Conservation (phyloP, 2,113 vertebrate species). For the Sminthopsis crassicaudata region DNA sequence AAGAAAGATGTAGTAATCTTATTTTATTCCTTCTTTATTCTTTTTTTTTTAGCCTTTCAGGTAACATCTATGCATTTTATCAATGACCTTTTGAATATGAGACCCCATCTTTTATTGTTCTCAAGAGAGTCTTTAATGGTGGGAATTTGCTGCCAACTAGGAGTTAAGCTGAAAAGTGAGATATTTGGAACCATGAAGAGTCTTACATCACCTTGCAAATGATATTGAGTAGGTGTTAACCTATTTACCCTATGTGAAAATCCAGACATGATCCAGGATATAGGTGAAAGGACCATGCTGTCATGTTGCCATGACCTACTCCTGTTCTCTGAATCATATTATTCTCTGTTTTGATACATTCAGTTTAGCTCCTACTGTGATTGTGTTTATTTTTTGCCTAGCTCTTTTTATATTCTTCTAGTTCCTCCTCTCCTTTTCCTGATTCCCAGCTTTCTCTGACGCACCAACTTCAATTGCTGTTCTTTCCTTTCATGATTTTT, state of each 20-base stretch:
- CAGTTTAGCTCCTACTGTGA: fast-evolving
- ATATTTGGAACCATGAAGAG: background rate
- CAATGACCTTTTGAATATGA: no score
- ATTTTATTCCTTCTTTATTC: background rate
- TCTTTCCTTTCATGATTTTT: slow-evolving; percentile 59
- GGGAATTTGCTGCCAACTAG: background rate
- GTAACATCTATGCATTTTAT: no score
- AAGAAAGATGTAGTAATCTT: background rate
- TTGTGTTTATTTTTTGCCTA: slow-evolving; percentile 22
- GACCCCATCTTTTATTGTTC: no score
- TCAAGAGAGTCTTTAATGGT: background rate
- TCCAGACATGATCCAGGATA: fast-evolving
- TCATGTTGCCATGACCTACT: background rate
- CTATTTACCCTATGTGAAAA: background rate
- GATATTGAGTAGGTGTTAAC: no score
- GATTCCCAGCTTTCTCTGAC: slow-evolving; percentile 48
- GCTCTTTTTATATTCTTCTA: slow-evolving; percentile 19
- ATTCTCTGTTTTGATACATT: background rate
- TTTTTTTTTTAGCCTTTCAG: no score
- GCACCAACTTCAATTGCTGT: slow-evolving; percentile 35
- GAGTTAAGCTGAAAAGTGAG: background rate
- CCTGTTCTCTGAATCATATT: fast-evolving
- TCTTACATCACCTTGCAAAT: background rate
- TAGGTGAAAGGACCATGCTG: background rate
- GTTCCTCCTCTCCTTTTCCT: slow-evolving; percentile 14